These are phyloP conservation scores for Drosophila hamatofila DNA, from an alignment of 2,888 invertebrate species.

Conservation along the genomic window DNA sequence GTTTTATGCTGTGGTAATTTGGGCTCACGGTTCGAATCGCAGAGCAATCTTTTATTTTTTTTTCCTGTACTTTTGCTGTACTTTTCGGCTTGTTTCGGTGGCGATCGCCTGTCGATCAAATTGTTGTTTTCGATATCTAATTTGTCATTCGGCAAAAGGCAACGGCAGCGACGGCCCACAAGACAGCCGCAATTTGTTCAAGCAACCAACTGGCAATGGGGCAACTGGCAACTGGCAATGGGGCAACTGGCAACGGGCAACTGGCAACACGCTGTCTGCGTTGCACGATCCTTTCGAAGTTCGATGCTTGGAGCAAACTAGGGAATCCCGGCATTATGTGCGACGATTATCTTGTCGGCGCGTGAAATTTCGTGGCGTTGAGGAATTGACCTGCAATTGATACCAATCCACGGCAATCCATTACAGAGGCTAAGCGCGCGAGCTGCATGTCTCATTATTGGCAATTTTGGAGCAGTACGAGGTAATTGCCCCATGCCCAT, in stretches of 20 bases:
- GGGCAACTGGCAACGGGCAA: slow-evolving; percentile 54
- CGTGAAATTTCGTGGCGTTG: slow-evolving; percentile 66
- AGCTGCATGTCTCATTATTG: slow-evolving; percentile 84
- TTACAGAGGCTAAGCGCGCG: slow-evolving; percentile 82
- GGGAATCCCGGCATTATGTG: slow-evolving; percentile 82
- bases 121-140: slow-evolving; percentile 81
- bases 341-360: slow-evolving; percentile 75
- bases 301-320: slow-evolving; percentile 73
- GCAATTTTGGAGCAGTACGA: slow-evolving; percentile 79
- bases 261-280: slow-evolving; percentile 77
- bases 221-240: slow-evolving; percentile 15
- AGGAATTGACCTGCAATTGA: slow-evolving; percentile 84
- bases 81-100: slow-evolving; percentile 54
- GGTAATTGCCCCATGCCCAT: slow-evolving; percentile 63
- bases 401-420: slow-evolving; percentile 83
- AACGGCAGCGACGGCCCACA: slow-evolving; percentile 29
- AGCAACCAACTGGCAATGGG: slow-evolving; percentile 13
- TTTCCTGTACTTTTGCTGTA: slow-evolving; percentile 7
- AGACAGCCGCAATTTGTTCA: slow-evolving; percentile 45
- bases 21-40: slow-evolving; percentile 43
- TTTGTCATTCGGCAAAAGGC: slow-evolving; percentile 80
- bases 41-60: slow-evolving; percentile 51
- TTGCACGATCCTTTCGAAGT: slow-evolving; percentile 67
- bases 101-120: slow-evolving; percentile 82
- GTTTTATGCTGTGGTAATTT: slow-evolving; percentile 68